phyloP scores from a whole-genome alignment of 2,113 vertebrate species.

The Platysteira castanea region DNA sequence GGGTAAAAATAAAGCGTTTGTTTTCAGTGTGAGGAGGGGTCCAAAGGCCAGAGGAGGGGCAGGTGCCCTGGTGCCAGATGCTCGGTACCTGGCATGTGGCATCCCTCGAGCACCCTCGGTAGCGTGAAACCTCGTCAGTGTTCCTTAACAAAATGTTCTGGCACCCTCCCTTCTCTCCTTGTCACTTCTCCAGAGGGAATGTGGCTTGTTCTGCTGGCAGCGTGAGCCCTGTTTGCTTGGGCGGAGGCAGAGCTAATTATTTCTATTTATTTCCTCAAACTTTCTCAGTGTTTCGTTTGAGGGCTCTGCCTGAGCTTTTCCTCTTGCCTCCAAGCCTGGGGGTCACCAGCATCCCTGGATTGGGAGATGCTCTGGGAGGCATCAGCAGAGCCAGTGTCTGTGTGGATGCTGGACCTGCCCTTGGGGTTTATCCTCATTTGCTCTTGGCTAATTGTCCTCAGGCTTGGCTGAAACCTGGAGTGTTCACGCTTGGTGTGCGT shows the following conservation, averaged over 20 bases:
- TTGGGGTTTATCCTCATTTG: neutral
- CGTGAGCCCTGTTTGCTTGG: conserved; percentile 3
- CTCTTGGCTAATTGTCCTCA: neutral
- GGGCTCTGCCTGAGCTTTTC: neutral
- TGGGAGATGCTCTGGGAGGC: neutral
- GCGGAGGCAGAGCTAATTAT: conserved; percentile 29
- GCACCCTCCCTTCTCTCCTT: conserved; percentile 24
- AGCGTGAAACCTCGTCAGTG: neutral
- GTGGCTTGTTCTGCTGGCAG: conserved; percentile 35
- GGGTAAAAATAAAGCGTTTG: neutral
- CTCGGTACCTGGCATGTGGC: fast-evolving
- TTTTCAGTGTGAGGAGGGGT: neutral
- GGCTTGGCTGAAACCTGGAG: neutral
- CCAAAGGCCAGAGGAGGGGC: neutral
- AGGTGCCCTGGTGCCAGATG: neutral
- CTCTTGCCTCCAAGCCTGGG: neutral
- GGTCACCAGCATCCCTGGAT: neutral
- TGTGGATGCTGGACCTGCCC: neutral
- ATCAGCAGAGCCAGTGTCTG: neutral
- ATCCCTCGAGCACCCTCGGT: neutral
- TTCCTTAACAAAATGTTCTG: conserved; percentile 50
- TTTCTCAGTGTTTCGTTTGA: neutral
- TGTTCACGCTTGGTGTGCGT: neutral
- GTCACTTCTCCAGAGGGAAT: conserved; percentile 22
- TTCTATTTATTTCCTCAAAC: conserved; percentile 40